A percentile compares a stretch with the other conserved stretches of the same genome.
Evolutionary conservation across 2,113 vertebrate genomes (phyloP).

Genomic region (Oreochromis niloticus): DNA sequence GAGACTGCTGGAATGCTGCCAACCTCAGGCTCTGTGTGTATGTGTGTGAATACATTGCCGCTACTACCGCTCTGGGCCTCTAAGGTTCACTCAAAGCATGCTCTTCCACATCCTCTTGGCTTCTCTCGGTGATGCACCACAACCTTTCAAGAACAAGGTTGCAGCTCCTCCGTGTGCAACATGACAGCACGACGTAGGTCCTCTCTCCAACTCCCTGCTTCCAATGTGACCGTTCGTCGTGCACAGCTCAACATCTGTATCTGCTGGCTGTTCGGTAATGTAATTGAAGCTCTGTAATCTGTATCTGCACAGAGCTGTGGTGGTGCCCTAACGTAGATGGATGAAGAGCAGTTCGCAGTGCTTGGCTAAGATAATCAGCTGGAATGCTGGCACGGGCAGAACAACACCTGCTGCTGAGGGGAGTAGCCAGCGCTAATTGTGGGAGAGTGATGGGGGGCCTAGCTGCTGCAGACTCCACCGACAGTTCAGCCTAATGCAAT

Average conservation of each 20-base stretch:
- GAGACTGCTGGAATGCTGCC: conserved; percentile 63
- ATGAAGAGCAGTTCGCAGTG: conserved; percentile 42
- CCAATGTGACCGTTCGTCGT: conserved; percentile 11
- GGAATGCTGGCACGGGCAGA: conserved; percentile 62
- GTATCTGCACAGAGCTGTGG: conserved; percentile 16
- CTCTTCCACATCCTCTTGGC: conserved; percentile 16
- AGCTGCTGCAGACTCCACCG: conserved; percentile 36
- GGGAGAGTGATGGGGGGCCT: conserved; percentile 49
- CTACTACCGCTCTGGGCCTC: not conserved
- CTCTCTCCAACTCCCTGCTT: conserved; percentile 7
- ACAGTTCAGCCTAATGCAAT: conserved; percentile 64
- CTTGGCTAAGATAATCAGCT: conserved; percentile 59
- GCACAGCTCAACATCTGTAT: conserved; percentile 13
- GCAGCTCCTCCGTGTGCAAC: conserved; percentile 6
- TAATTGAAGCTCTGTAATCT: conserved; percentile 40
- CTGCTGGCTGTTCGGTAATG: conserved; percentile 44
- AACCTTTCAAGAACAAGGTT: conserved; percentile 52
- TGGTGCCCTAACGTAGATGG: conserved; percentile 45
- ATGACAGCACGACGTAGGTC: conserved; percentile 5
- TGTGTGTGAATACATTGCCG: not conserved
- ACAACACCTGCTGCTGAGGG: conserved; percentile 67
- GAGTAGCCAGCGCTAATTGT: conserved; percentile 57
- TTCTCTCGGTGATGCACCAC: conserved; percentile 16
- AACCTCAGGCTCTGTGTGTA: conserved; percentile 27
- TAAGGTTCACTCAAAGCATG: not conserved